Evolutionary conservation across 2,113 vertebrate genomes (phyloP), one percentile per base, ranked within the genome.

Genomic region (Pleuronectes platessa): DNA sequence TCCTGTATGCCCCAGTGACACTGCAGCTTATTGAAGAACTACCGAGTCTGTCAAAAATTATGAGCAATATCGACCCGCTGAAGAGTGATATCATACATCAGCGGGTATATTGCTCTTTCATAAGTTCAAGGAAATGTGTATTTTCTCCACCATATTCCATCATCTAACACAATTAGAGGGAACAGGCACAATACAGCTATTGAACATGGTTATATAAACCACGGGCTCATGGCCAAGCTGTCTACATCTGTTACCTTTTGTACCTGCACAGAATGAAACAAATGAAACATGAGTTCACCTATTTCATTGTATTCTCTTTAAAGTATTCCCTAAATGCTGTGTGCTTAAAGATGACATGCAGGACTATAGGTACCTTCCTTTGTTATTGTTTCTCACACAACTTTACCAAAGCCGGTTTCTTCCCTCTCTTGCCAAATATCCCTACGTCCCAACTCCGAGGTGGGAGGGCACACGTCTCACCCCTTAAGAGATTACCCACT

Each of bases 401-500:
- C 61, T 72, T 51, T 61, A 73, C 47, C 61, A 64, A 59, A 64
- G 66, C 69, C 65, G 20, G 61, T 88, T 80, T 65, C 58, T 76
- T 77, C 63, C 71, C 79, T 64, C 61, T 84, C 74, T 77, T 81
- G 80, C 68, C 24, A 76, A 71, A 78, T 74, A 67, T 76, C 62
- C 27, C 31, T 20, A 18, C 76, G 85, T 61, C 65, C 37, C 4
- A 4, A 23, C 80, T 71, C 53, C 27, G 24, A 31, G 76, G 26
- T 27, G 35, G n/a, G 59, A 59, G 76, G 21, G 64, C 68, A 89
- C 90, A 88, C 83, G 88, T 91, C 78, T 86, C 72, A 74, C 49
- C 61, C 65, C 66, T 77, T 78, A 75, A 79, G 78, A 88, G 85
- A 92, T 90, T 88, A 86, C 82, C 88, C 47, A 54, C 82, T 82